These are phyloP conservation scores for Prionailurus viverrinus DNA, from an alignment of 2,113 vertebrate species.

Conservation along the genomic window DNA sequence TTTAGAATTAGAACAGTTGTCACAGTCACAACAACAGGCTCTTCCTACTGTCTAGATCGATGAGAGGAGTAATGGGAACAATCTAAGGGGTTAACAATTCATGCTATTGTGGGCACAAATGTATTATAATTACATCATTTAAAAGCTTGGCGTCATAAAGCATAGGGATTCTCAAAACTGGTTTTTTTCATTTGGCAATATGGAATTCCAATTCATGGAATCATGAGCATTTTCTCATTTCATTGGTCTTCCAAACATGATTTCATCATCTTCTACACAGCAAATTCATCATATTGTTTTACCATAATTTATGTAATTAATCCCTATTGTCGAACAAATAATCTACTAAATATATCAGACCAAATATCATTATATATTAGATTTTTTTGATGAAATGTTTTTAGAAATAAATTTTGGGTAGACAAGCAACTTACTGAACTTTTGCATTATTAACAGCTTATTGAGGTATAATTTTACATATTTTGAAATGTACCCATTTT, in stretches of 20 bases:
- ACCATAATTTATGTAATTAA: constrained; percentile 15
- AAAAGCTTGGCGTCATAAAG: background rate
- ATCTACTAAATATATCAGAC: background rate
- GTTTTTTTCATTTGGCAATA: background rate
- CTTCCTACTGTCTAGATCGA: background rate
- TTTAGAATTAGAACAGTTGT: constrained; percentile 4
- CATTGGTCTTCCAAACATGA: background rate
- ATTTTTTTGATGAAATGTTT: background rate
- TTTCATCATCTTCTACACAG: background rate
- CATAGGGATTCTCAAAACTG: background rate
- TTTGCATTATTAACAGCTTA: background rate
- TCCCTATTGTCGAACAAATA: background rate
- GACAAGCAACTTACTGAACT: background rate
- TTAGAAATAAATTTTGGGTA: constrained; percentile 25
- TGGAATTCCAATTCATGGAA: too few species aligned
- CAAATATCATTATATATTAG: constrained; percentile 1
- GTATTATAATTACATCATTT: background rate
- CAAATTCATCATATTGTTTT: background rate
- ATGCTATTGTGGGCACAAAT: background rate
- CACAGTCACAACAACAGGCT: background rate
- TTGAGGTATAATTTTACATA: background rate
- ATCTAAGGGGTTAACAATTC: background rate
- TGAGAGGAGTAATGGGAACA: background rate
- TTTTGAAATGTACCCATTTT: background rate
- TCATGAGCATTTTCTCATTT: background rate